Conservation (phyloP, 1,140 invertebrate genomes). For the Zaprionus camerounensis region DNA sequence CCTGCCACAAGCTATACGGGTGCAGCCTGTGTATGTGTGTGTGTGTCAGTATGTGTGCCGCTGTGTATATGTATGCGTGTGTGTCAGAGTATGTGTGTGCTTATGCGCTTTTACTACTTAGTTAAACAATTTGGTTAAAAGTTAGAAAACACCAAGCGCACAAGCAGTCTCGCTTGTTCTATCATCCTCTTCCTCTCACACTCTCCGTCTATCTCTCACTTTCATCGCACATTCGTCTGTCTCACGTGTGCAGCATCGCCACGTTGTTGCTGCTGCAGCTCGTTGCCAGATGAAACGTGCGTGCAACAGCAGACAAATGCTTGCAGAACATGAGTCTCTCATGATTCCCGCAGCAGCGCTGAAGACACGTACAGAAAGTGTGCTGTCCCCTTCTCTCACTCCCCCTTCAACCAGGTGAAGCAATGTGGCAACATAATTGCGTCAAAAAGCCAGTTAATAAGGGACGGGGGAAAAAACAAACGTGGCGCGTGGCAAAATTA, state of each 20-base stretch:
- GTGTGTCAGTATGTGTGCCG: not conserved
- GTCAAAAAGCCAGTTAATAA: slow-evolving; percentile 79
- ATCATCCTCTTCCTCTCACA: not conserved
- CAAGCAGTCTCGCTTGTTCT: slow-evolving; percentile 7
- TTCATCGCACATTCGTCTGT: slow-evolving; percentile 9
- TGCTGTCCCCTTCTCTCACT: not conserved
- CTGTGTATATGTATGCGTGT: not conserved
- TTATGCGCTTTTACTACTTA: slow-evolving; percentile 74
- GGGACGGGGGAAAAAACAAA: slow-evolving; percentile 49
- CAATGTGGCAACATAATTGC: slow-evolving; percentile 60
- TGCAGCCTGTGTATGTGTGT: not conserved
- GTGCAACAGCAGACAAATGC: slow-evolving; percentile 67
- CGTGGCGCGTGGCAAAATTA: slow-evolving; percentile 49
- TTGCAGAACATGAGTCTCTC: slow-evolving; percentile 15
- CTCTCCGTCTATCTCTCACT: not conserved
- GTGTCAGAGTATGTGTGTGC: slow-evolving; percentile 53
- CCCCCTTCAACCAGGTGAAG: too few species aligned
- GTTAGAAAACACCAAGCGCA: slow-evolving; percentile 55
- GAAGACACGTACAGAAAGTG: slow-evolving; percentile 55
- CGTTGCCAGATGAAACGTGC: slow-evolving; percentile 57
- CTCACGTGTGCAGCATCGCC: slow-evolving; percentile 9
- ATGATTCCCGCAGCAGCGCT: slow-evolving; percentile 38
- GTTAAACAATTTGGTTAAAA: slow-evolving; percentile 80
- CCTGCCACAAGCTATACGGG: slow-evolving; percentile 29
- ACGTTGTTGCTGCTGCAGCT: not conserved